A percentile compares a stretch with the other conserved stretches of the same genome.
phyloP scores from a whole-genome alignment of 2,888 invertebrate species.

The Cryptocephalus primarius region DNA sequence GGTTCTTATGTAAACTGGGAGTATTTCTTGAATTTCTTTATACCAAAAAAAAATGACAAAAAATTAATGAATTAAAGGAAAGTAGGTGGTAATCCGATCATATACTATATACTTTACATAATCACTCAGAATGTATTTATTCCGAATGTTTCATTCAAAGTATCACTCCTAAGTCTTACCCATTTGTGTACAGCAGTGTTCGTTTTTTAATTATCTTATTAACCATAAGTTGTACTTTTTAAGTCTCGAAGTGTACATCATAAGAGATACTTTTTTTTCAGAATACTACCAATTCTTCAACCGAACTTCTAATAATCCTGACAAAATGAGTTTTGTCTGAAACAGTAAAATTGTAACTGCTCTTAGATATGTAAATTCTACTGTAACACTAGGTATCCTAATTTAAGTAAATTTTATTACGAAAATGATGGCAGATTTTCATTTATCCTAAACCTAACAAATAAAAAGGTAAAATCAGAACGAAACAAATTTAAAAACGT shows the following conservation, averaged over 20 bases:
- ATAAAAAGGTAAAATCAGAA: too few relatives aligned
- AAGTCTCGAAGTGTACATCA: conserved; percentile 9
- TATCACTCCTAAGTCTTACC: too few relatives aligned
- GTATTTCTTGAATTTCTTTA: not conserved
- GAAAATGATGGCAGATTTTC: conserved; percentile 13
- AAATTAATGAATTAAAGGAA: too few relatives aligned
- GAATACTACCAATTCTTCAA: conserved; percentile 11
- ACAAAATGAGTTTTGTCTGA: conserved; percentile 9
- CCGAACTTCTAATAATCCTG: conserved; percentile 10
- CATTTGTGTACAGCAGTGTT: not conserved
- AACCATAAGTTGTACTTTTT: conserved; percentile 2
- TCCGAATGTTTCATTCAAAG: too few relatives aligned
- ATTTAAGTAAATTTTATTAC: conserved; percentile 34
- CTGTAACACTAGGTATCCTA: conserved; percentile 29
- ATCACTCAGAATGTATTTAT: too few relatives aligned
- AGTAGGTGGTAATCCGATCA: too few relatives aligned
- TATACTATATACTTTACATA: too few relatives aligned
- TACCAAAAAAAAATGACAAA: too few relatives aligned
- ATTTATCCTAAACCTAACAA: conserved; percentile 2
- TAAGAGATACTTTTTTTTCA: conserved; percentile 13
- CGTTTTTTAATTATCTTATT: not conserved
- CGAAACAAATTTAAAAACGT: too few relatives aligned
- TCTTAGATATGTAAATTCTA: conserved; percentile 29
- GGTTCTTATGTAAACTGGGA: conserved; percentile 9
- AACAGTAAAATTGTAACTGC: conserved; percentile 15